Evolutionary conservation across 2,888 invertebrate genomes (phyloP), one percentile per base, ranked within the genome.

Genomic region (Chrysina gloriosa): DNA sequence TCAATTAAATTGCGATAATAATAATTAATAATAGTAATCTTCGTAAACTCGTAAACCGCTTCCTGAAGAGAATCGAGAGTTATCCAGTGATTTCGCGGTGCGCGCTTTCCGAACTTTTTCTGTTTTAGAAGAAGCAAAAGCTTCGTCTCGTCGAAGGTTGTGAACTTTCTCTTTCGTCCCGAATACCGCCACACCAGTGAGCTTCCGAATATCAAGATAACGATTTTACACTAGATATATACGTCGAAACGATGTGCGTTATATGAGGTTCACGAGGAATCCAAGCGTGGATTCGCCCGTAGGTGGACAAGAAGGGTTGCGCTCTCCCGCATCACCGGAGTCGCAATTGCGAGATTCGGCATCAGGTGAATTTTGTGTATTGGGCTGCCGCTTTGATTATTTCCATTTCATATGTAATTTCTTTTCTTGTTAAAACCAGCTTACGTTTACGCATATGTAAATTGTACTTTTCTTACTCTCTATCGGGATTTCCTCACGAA

Each of bases 201-300:
- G 39, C 39, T 58, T 58, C 54, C 19, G 34, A 54, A 54, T 34
- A 19, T 19, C 29, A 31, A 39, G 25, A 58, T 39, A 39, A 56
- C 19, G 9, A 39, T 21, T 39, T 54, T 25, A 19, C 11, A 23
- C 42, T 58, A 31, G 27, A 14, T 14, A 58, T 39, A n/a, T n/a
- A n/a, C n/a, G 58, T 58, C 27, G 36, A 19, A 39, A 48, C 45
- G 68, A 63, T 69, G 70, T 68, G 65, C 71, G 67, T 71, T 74
- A 72, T 68, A 76, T 74, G 75, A 74, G 76, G 76, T 74, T 75
- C 70, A 69, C 69, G 70, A 72, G 70, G 71, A 73, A 75, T 70
- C 71, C 71, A 70, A 82, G 79, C 76, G 82, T 82, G 82, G 82
- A 82, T 82, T 77, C 81, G 70, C 76, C 78, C 68, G 76, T 75